Base-by-base conservation (phyloP, 2,888 invertebrate species). In the Cheilosia urbana region DNA sequence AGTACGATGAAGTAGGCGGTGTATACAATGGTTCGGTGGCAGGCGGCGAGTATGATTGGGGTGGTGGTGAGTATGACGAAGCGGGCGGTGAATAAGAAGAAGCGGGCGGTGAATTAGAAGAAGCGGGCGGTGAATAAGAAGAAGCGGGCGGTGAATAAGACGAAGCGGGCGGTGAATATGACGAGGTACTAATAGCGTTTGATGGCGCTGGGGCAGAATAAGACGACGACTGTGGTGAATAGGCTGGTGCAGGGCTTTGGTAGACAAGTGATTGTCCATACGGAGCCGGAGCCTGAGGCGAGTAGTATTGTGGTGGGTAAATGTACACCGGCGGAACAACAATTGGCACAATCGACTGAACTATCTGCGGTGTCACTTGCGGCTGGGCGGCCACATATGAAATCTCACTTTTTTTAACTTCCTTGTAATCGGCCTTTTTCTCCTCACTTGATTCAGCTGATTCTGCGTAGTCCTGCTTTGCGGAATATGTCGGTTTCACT, bases 331-430 rank as follows among this genome's bases (percentile, higher is more conserved):
- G 68, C 19, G 68, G 68, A 42, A 69, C 57, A 17, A 71, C 34
- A 7, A 77, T 60, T 15, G 83, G 83, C 11, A 84, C 65, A 72
- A 84, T 71, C 2, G 80, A 75, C 37, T 84, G 84, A 21, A 84
- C 66, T 27, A 79, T 24, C 27, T 84, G 84, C 17, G 79, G 51
- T 1, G 58, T 30, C 2, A 58, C 51, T 55, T 47, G 49, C 2
- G 51, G 2, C 42, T 42, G 60, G 34, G 40, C 37, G 24, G 58
- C 24, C 21, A 58, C 17, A 17, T 60, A 30, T 1, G 45, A 0
- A 17, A 34, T 47, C 2, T 47, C 62, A 69, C 76, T 34, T 71
- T 82, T 45, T 21, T 57, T 51, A 24, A 73, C 62, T 5, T 51
- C 73, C 17, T 80, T 58, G 21, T 72, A 72, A 3, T 71, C 65